Evolutionary conservation across 92 coral and sea anemone genomes (phyloP).

Genomic region (Micromussa lordhowensis): DNA sequence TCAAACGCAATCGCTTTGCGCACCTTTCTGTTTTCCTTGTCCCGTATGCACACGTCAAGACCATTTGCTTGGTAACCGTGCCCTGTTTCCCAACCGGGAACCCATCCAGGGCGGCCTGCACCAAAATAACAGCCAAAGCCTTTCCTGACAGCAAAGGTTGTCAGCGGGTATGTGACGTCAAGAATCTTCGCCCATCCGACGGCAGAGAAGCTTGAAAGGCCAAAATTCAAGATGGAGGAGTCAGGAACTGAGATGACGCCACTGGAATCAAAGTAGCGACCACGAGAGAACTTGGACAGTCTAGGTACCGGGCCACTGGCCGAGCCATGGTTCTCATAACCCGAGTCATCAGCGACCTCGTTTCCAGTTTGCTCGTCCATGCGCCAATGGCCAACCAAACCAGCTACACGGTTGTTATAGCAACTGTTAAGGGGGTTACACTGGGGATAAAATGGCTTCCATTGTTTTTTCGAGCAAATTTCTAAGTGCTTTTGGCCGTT

Average conservation of each 20-base stretch:
- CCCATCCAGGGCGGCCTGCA: constrained; percentile 41
- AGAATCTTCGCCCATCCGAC: constrained; percentile 74
- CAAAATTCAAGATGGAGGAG: constrained; percentile 60
- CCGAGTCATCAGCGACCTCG: constrained; percentile 82
- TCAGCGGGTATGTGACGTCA: constrained; percentile 73
- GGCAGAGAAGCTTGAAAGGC: constrained; percentile 62
- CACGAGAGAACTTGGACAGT: constrained; percentile 75
- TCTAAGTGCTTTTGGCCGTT: not conserved
- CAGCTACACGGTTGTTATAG: constrained; percentile 25
- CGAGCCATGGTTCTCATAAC: constrained; percentile 72
- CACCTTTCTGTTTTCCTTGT: constrained; percentile 53
- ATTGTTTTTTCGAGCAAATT: constrained; percentile 30
- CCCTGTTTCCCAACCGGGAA: constrained; percentile 78
- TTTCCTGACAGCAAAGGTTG: constrained; percentile 80
- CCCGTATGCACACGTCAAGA: constrained; percentile 71
- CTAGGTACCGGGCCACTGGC: constrained; percentile 53
- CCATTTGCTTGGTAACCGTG: constrained; percentile 70
- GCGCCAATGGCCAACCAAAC: constrained; percentile 79
- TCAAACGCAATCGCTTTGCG: constrained; percentile 46
- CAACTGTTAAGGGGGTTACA: constrained; percentile 3
- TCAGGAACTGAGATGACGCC: constrained; percentile 62
- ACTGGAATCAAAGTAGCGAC: constrained; percentile 66
- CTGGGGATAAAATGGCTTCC: constrained; percentile 16
- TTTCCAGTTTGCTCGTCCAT: constrained; percentile 85
- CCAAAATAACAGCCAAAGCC: constrained; percentile 73